These are phyloP conservation scores for Ceyx erithaca DNA, from an alignment of 2,797 vertebrate genomes.

Conservation along the genomic window DNA sequence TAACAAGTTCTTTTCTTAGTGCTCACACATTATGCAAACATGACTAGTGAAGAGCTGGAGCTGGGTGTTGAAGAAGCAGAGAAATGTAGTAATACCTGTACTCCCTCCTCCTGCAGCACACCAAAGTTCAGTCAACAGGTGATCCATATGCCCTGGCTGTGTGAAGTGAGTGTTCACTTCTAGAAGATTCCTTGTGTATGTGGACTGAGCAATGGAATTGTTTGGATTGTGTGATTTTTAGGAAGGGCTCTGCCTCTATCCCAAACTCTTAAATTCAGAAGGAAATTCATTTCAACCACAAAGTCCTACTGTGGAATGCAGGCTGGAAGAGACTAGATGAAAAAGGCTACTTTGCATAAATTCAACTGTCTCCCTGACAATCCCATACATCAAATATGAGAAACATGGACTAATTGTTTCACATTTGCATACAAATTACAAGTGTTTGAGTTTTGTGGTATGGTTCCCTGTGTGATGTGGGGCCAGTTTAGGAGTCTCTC, in stretches of 20 bases:
- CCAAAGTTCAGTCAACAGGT: not conserved
- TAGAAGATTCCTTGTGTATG: not conserved
- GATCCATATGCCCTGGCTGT: not conserved
- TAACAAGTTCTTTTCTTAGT: not conserved
- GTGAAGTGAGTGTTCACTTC: fast-evolving
- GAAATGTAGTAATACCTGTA: not conserved
- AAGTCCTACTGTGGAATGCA: not conserved
- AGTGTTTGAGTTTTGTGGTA: not conserved
- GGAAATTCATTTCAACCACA: not conserved
- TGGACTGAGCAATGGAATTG: not conserved
- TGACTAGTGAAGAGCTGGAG: not conserved
- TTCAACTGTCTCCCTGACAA: not conserved
- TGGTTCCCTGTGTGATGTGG: constrained; percentile 22
- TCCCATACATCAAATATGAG: not conserved
- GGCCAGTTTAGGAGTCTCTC: constrained; percentile 9
- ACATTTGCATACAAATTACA: constrained; percentile 54
- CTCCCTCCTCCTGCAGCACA: not conserved
- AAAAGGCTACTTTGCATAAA: not conserved
- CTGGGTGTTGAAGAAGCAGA: not conserved
- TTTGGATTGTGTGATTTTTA: not conserved
- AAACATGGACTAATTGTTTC: constrained; percentile 17
- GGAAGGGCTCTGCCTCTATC: not conserved
- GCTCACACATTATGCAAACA: not conserved
- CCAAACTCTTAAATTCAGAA: not conserved
- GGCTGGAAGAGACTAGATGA: not conserved